Evolutionary conservation across 2,888 invertebrate species (phyloP), one percentile per base, ranked within the genome.

Genomic region (Balanococcus diminutus): DNA sequence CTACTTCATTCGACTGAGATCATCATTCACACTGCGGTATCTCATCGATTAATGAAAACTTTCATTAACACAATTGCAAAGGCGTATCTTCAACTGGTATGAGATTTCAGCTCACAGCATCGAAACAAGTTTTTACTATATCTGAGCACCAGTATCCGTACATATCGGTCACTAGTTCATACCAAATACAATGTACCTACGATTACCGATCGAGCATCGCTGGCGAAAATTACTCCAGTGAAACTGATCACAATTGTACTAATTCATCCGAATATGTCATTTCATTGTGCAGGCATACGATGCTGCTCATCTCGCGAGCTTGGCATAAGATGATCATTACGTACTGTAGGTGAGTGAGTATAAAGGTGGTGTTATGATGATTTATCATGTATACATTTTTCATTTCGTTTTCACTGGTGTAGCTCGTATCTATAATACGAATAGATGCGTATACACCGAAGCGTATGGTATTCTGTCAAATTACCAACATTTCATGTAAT

Each of bases 131-230:
- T 67, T n/a, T 67, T 67, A 67, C 67, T 67, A 67, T 67, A 67
- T 31, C 67, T 67, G 28, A 67, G 25, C 16, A 28, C 67, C 28
- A 28, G 28, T 67, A 67, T 67, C 67, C 28, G 28, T 67, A 67
- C 67, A 67, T 67, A 67, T 67, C 67, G 67, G 67, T 67, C 67
- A 67, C 67, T 67, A 67, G 67, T 67, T 67, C 67, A 67, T 67
- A 67, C 67, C 67, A 67, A 67, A 67, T 67, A 67, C 67, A 67
- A 28, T 28, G 28, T 67, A 67, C 36, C 5, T 36, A 36, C 36
- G 8, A 36, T 36, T 36, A 36, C 8, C 36, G 36, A 8, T 28
- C 25, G 16, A 28, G 67, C 9, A 61, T n/a, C n/a, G n/a, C n/a
- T n/a, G 61, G 67, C 67, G 67, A 67, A 28, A 67, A 67, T 67